Evolutionary conservation across 2,113 vertebrate genomes (phyloP).

Genomic region (Panthera tigris): DNA sequence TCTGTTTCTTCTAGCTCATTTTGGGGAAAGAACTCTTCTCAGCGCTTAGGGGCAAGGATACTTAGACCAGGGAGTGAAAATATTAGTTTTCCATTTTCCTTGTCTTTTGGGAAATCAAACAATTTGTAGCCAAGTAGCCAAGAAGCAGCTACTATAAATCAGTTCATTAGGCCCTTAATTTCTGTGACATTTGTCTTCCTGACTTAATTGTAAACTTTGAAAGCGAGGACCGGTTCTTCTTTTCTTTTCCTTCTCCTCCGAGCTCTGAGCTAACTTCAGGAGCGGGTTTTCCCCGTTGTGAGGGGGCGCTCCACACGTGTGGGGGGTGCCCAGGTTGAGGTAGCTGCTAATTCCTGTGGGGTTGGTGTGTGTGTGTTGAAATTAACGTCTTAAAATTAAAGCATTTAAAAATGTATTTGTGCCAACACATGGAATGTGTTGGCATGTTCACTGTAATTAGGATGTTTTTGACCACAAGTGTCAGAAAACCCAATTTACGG

Average conservation of each 20-base stretch:
- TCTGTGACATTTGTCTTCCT: constrained; percentile 20
- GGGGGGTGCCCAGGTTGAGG: background rate
- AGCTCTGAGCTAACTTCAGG: background rate
- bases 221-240: background rate
- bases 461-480: background rate
- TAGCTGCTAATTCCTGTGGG: background rate
- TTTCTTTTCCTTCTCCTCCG: background rate
- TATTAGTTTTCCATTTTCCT: constrained; percentile 30
- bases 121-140: background rate
- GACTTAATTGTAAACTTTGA: background rate
- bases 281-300: background rate
- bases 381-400: constrained; percentile 19
- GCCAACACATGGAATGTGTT: background rate
- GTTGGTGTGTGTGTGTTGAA: background rate
- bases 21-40: background rate
- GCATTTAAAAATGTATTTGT: background rate
- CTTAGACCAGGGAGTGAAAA: background rate
- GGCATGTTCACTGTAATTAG: background rate
- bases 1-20: background rate
- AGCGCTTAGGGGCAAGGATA: background rate
- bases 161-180: constrained; percentile 52
- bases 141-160: constrained; percentile 41
- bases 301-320: fast-evolving
- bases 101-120: constrained; percentile 7
- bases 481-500: constrained; percentile 23